Conservation (phyloP, 2,888 invertebrate genomes). For the Asteroscopus sphinx region DNA sequence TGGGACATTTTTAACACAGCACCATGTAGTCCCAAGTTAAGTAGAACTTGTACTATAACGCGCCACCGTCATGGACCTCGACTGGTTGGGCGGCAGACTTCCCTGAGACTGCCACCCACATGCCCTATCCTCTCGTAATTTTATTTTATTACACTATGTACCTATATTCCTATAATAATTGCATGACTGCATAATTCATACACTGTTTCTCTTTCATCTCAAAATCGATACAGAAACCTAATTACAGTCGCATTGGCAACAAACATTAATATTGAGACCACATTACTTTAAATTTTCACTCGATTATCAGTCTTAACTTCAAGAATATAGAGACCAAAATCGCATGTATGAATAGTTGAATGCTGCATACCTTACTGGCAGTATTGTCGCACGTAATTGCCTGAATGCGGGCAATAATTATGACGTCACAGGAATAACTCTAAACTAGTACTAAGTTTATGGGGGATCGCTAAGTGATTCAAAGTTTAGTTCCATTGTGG, state of each 20-base stretch:
- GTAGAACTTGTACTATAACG: too few species aligned
- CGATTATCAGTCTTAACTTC: accelerated
- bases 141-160: conserved; percentile 1
- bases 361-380: conserved; percentile 26
- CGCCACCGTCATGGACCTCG: too few species aligned
- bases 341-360: neutral
- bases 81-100: too few species aligned
- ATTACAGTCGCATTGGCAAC: conserved; percentile 5
- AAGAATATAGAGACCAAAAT: conserved; percentile 3
- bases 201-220: conserved; percentile 4
- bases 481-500: conserved; percentile 56
- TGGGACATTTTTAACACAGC: too few species aligned
- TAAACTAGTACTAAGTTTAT: conserved; percentile 53
- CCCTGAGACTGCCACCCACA: too few species aligned
- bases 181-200: conserved; percentile 5
- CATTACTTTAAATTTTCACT: conserved; percentile 1
- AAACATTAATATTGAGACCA: conserved; percentile 7
- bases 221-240: conserved; percentile 24
- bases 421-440: conserved; percentile 54
- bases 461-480: conserved; percentile 57
- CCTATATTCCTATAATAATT: conserved; percentile 1
- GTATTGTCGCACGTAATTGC: conserved; percentile 51
- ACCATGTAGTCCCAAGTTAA: too few species aligned
- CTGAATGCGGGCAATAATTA: conserved; percentile 55
- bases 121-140: too few species aligned